Evolutionary conservation across 1,140 invertebrate genomes (phyloP).

Genomic region (Drosophila sproati): DNA sequence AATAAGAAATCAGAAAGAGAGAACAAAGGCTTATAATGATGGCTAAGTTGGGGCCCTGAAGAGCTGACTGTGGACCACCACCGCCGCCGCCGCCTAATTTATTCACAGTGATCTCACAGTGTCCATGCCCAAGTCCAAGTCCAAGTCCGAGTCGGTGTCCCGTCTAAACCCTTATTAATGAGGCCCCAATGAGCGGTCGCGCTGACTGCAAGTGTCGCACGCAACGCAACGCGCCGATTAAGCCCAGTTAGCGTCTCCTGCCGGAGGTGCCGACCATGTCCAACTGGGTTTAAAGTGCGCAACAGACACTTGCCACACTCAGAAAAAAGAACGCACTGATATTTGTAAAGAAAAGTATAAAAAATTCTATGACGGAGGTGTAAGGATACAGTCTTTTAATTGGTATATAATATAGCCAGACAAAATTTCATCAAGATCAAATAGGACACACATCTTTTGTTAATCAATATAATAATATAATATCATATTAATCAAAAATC

Average conservation of each 20-base stretch:
- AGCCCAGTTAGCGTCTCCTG: slow-evolving; percentile 71
- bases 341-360: too few species aligned
- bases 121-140: slow-evolving; percentile 34
- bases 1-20: slow-evolving; percentile 2
- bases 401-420: too few species aligned
- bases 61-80: slow-evolving; percentile 46
- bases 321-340: too few species aligned
- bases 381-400: too few species aligned
- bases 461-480: too few species aligned
- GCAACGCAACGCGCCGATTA: slow-evolving; percentile 73
- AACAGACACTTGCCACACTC: neutral
- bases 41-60: slow-evolving; percentile 38
- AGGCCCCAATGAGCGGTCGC: slow-evolving; percentile 46
- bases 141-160: slow-evolving; percentile 30
- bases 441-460: too few species aligned
- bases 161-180: slow-evolving; percentile 80
- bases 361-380: too few species aligned
- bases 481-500: too few species aligned
- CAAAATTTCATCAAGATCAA: too few species aligned
- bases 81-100: slow-evolving; percentile 73
- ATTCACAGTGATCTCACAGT: slow-evolving; percentile 61
- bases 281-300: slow-evolving; percentile 64
- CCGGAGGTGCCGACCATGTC: slow-evolving; percentile 56
- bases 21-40: slow-evolving; percentile 75
- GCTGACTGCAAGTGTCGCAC: slow-evolving; percentile 68